phyloP scores from a whole-genome alignment of 2,888 invertebrate species.

The Lissonota sp. region DNA sequence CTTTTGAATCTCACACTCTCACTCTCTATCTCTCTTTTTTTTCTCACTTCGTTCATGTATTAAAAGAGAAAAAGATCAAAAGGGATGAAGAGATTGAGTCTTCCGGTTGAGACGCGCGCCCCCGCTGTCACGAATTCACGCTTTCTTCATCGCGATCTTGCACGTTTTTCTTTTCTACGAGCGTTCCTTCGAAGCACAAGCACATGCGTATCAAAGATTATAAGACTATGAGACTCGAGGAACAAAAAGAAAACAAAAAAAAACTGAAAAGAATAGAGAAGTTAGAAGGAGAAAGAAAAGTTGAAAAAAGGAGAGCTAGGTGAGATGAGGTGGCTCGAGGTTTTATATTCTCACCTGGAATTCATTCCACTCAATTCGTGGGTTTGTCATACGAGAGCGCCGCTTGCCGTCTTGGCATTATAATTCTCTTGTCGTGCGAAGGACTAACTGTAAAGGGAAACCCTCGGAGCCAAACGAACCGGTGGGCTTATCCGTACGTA shows the following conservation, averaged over 20 bases:
- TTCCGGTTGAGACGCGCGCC: constrained; percentile 61
- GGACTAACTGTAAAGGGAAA: constrained; percentile 77
- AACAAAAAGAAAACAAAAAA: constrained; percentile 19
- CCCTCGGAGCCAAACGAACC: constrained; percentile 70
- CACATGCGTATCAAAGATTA: background rate
- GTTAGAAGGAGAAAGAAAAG: constrained; percentile 18
- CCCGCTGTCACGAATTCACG: constrained; percentile 56
- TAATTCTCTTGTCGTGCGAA: constrained; percentile 78
- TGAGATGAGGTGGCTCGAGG: constrained; percentile 55
- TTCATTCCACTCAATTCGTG: constrained; percentile 34
- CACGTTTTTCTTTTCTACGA: constrained; percentile 11
- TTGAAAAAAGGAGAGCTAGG: constrained; percentile 40
- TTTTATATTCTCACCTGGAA: constrained; percentile 61
- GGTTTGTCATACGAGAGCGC: background rate
- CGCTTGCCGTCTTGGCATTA: constrained; percentile 72
- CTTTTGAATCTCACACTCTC: constrained; percentile 10
- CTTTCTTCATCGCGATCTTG: constrained; percentile 62
- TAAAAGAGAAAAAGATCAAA: background rate
- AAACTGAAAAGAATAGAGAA: constrained; percentile 7
- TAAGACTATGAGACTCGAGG: constrained; percentile 44
- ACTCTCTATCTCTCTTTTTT: too few relatives aligned
- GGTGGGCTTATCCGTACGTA: constrained; percentile 65
- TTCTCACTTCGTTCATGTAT: constrained; percentile 9
- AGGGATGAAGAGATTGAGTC: constrained; percentile 25
- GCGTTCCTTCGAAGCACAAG: background rate